Evolutionary conservation across 1,140 invertebrate genomes (phyloP).

Genomic region (Anadara kagoshimensis): DNA sequence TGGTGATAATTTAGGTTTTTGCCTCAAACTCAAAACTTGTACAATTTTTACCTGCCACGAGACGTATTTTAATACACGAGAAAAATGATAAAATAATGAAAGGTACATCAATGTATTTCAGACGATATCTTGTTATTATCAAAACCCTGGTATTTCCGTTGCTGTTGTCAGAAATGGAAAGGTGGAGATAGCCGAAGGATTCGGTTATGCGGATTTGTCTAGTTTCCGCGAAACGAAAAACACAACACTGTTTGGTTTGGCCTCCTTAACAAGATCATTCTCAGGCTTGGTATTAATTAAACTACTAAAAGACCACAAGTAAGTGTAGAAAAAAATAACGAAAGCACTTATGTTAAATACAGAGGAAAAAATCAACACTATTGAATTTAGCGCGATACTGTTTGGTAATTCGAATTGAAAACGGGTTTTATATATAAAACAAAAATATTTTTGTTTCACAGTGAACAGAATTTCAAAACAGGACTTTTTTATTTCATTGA

Average conservation of each 20-base stretch:
- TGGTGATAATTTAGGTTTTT: too few species aligned
- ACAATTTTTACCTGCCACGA: too few species aligned
- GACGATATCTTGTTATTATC: background rate
- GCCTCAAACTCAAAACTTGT: too few species aligned
- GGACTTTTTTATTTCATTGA: too few species aligned
- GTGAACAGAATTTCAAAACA: too few species aligned
- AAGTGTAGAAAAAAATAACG: background rate
- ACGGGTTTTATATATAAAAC: too few species aligned
- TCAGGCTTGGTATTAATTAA: background rate
- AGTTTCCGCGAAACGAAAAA: background rate
- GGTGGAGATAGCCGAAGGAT: background rate
- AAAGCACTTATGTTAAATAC: background rate
- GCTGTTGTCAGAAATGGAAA: background rate
- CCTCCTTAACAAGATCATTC: background rate
- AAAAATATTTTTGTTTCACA: too few species aligned
- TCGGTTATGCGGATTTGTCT: background rate
- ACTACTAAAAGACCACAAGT: background rate
- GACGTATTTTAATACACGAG: too few species aligned
- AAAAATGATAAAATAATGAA: too few species aligned
- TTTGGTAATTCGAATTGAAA: background rate
- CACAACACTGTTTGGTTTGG: constrained; percentile 8
- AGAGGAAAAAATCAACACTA: background rate
- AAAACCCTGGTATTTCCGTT: background rate
- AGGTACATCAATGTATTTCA: background rate
- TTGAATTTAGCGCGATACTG: background rate